Percentiles rank a stretch among this genome's conserved stretches.
Evolutionary conservation across 1,140 invertebrate species (phyloP).

Genomic region (Drosophila pachea): DNA sequence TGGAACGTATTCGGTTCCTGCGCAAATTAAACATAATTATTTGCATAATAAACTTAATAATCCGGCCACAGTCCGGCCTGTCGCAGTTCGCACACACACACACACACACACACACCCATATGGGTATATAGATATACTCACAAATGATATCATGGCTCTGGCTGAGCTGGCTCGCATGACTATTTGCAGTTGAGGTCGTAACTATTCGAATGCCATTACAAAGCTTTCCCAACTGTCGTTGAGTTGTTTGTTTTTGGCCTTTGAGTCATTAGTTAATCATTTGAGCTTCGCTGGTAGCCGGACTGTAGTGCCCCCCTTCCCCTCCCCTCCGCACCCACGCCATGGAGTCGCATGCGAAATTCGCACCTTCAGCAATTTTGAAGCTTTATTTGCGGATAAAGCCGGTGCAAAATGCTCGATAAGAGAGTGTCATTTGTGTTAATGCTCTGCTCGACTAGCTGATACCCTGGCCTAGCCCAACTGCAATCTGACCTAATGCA

Average conservation of each 20-base stretch:
- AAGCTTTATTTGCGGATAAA: slow-evolving; percentile 16
- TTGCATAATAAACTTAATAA: slow-evolving; percentile 4
- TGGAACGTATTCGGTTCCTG: neutral
- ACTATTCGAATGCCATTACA: neutral
- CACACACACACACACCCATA: neutral
- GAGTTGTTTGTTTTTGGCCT: neutral
- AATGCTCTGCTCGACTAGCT: neutral
- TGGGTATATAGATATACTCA: neutral
- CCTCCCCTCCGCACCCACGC: neutral
- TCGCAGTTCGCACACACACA: neutral
- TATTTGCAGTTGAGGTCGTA: neutral
- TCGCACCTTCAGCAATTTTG: slow-evolving; percentile 23
- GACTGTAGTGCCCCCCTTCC: neutral
- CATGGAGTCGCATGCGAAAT: slow-evolving; percentile 5
- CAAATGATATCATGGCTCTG: neutral
- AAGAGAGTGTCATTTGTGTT: slow-evolving; percentile 17
- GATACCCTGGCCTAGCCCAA: slow-evolving; percentile 8
- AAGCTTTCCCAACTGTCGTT: neutral
- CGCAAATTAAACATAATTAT: slow-evolving; percentile 8
- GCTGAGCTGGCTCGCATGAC: neutral
- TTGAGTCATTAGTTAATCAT: slow-evolving; percentile 17
- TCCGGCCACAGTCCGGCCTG: neutral
- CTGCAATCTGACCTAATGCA: too few species aligned
- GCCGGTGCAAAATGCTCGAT: slow-evolving; percentile 11
- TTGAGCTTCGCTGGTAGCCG: neutral